phyloP scores from a whole-genome alignment of 2,888 invertebrate genomes.

The Oxycera nigricornis region DNA sequence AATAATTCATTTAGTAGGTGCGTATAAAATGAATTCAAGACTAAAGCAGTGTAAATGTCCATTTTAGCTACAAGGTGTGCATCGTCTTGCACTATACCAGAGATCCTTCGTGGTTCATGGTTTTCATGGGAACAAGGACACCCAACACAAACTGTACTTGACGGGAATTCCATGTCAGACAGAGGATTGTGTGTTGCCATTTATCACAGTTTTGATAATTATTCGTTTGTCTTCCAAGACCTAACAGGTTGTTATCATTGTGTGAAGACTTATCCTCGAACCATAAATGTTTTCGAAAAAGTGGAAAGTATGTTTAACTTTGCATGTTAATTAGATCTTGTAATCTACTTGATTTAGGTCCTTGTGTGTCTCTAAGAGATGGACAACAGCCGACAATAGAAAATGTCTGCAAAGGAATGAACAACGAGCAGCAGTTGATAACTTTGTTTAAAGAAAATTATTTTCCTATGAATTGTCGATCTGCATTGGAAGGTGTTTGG shows the following conservation, averaged over 20 bases:
- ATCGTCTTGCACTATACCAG: constrained; percentile 73
- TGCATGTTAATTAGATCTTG: not conserved
- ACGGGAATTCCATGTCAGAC: constrained; percentile 78
- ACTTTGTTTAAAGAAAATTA: constrained; percentile 91
- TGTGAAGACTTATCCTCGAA: constrained; percentile 82
- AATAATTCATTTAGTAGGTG: no score
- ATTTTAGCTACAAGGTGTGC: no score
- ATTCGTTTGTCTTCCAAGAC: constrained; percentile 80
- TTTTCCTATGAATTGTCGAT: constrained; percentile 88
- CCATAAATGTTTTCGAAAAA: constrained; percentile 88
- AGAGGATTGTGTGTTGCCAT: constrained; percentile 77
- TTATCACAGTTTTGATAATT: constrained; percentile 80
- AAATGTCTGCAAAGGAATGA: constrained; percentile 77
- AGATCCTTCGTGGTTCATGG: constrained; percentile 84
- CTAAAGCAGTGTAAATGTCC: no score
- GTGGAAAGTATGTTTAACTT: constrained; percentile 72
- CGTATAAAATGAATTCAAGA: no score
- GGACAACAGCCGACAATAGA: constrained; percentile 75
- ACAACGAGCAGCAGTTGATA: constrained; percentile 79
- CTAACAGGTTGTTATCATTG: constrained; percentile 80
- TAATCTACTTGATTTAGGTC: constrained; percentile 63
- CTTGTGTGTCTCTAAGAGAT: constrained; percentile 75
- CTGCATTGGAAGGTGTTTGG: constrained; percentile 95
- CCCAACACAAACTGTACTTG: constrained; percentile 83
- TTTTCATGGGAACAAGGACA: constrained; percentile 89